Conservation (phyloP, 2,888 invertebrate species). For the Aleiodes leptofemur region DNA sequence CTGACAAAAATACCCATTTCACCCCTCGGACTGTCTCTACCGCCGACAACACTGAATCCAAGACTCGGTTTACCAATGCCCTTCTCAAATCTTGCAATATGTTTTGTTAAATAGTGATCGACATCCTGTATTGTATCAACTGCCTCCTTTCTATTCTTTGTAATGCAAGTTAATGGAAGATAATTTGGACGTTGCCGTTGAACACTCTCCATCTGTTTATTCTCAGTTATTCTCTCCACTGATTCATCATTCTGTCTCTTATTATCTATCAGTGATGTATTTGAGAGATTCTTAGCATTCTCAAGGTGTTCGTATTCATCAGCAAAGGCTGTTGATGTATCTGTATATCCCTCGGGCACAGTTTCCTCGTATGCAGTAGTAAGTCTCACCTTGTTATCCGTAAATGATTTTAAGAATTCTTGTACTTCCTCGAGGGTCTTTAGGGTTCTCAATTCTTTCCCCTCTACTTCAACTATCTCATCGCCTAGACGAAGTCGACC, state of each 20-base stretch:
- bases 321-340: conserved; percentile 53
- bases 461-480: conserved; percentile 93
- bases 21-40: conserved; percentile 79
- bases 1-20: conserved; percentile 81
- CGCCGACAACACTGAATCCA: conserved; percentile 81
- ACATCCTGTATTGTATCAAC: conserved; percentile 60
- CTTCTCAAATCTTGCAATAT: conserved; percentile 75
- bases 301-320: conserved; percentile 66
- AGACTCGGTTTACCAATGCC: conserved; percentile 79
- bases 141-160: conserved; percentile 61
- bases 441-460: conserved; percentile 85
- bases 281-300: conserved; percentile 66
- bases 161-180: conserved; percentile 62
- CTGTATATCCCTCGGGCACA: conserved; percentile 67
- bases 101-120: conserved; percentile 67
- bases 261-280: conserved; percentile 62
- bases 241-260: conserved; percentile 50
- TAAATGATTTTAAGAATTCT: conserved; percentile 70
- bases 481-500: conserved; percentile 89
- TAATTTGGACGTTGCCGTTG: conserved; percentile 67
- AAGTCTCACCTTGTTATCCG: conserved; percentile 66
- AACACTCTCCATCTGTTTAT: conserved; percentile 26
- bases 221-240: conserved; percentile 46
- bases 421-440: conserved; percentile 71
- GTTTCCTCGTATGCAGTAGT: conserved; percentile 72